Evolutionary conservation across 37 sponge, comb jelly and placozoan genomes (phyloP).

Genomic region (Axinella damicornis): DNA sequence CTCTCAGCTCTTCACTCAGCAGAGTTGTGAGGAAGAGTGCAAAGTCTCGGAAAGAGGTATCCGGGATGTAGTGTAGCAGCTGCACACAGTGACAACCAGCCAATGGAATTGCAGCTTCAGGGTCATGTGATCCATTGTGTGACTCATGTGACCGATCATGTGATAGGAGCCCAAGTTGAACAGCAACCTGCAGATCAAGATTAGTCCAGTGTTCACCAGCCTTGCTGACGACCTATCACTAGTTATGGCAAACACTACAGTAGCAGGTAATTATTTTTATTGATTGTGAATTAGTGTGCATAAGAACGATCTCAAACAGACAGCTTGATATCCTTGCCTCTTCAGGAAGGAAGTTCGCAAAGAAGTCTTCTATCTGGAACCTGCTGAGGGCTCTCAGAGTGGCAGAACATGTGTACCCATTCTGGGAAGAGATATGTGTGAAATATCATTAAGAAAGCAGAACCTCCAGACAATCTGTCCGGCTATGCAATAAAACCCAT

Average conservation of each 20-base stretch:
- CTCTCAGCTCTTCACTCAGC: slow-evolving; percentile 16
- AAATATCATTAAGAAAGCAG: too few relatives aligned
- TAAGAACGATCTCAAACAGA: too few relatives aligned
- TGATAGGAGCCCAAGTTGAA: neutral
- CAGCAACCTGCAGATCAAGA: neutral
- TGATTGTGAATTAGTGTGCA: too few relatives aligned
- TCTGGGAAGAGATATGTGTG: neutral
- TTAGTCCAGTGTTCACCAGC: too few relatives aligned
- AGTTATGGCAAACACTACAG: too few relatives aligned
- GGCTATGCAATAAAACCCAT: too few relatives aligned
- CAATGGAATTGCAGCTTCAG: slow-evolving; percentile 2
- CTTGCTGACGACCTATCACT: too few relatives aligned
- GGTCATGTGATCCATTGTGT: neutral
- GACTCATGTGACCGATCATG: slow-evolving; percentile 16
- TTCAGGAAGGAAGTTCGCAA: slow-evolving; percentile 12
- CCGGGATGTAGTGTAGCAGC: slow-evolving; percentile 33
- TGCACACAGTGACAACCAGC: slow-evolving; percentile 23
- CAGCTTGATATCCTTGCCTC: too few relatives aligned
- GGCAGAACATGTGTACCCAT: slow-evolving; percentile 12
- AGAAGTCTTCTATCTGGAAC: slow-evolving; percentile 32
- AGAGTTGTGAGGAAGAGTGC: slow-evolving; percentile 16
- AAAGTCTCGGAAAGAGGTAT: slow-evolving; percentile 4
- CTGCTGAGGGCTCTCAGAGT: slow-evolving; percentile 16
- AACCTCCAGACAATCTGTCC: too few relatives aligned
- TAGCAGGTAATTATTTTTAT: too few relatives aligned